Percentiles rank a stretch among this genome's conserved stretches.
Evolutionary conservation across 1,140 invertebrate genomes (phyloP).

Genomic region (Trichonephila clavipes): DNA sequence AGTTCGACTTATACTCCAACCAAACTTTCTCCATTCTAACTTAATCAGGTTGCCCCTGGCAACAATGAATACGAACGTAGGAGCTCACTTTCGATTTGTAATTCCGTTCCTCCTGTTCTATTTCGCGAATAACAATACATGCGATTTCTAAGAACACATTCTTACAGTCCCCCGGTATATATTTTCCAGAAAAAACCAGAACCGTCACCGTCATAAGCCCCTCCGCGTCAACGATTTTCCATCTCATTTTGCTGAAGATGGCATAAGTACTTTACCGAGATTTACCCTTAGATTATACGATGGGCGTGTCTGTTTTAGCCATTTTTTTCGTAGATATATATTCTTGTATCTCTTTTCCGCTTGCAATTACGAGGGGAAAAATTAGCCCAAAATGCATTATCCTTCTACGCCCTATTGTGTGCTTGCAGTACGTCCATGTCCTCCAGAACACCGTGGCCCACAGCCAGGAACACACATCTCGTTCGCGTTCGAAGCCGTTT

Average conservation of each 20-base stretch:
- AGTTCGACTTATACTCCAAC: too few relatives aligned
- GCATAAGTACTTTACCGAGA: not conserved
- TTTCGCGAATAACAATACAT: too few relatives aligned
- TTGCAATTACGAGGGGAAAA: constrained; percentile 21
- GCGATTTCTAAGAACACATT: too few relatives aligned
- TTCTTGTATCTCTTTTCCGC: not conserved
- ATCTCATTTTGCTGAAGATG: constrained; percentile 21
- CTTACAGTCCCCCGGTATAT: too few relatives aligned
- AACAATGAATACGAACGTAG: too few relatives aligned
- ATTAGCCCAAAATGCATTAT: constrained; percentile 1
- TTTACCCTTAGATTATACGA: constrained; percentile 15
- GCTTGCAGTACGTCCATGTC: not conserved
- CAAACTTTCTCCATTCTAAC: too few relatives aligned
- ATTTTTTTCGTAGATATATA: not conserved
- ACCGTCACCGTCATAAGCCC: too few relatives aligned
- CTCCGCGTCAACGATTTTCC: not conserved
- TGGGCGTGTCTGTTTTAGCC: not conserved
- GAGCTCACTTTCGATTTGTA: too few relatives aligned
- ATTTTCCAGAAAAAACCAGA: too few relatives aligned
- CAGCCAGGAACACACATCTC: not conserved
- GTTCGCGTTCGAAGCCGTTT: constrained; percentile 16
- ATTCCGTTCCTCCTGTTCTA: too few relatives aligned
- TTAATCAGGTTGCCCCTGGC: too few relatives aligned
- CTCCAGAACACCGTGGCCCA: not conserved
- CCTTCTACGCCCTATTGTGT: constrained; percentile 7